Evolutionary conservation across 2,113 vertebrate genomes (phyloP), one percentile per base, ranked within the genome.

Genomic region (Pseudonaja textilis): DNA sequence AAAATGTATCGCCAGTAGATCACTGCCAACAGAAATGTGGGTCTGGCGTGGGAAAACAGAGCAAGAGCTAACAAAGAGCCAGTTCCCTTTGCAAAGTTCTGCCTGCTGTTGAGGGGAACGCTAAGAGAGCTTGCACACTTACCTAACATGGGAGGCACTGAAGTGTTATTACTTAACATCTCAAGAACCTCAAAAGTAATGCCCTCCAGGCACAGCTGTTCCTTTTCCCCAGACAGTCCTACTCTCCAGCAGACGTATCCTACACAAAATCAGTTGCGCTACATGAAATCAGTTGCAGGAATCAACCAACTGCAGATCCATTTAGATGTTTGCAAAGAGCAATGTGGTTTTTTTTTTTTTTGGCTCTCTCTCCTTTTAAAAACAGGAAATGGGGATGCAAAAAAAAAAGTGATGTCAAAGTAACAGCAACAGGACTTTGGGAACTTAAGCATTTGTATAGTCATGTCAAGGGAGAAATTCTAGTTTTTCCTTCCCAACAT

Each of bases 361-460:
- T 4, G 23, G 7, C 74, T 29, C n/a, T 91, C n/a, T n/a, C 18
- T 56, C 4, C 45, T 14, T 18, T 20, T 89, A 81, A 89, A 74
- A 92, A 92, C 92, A 89, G 92, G 92, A 92, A 89, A 88, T 85
- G 92, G 74, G 88, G 85, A 59, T 59, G 29, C 54, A 85, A 56
- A 59, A 42, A 57, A 25, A 87, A 59, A 47, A 45, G 2, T 11
- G 9, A 61, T 91, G 91, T 59, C 88, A 57, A 42, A 85, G 55
- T 26, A 25, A 23, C 22, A 39, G 54, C 92, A 23, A 45, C 56
- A 56, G 34, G 52, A 26, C 39, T 47, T 22, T 22, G 18, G 87
- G 92, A 88, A 22, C 55, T 56, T 47, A 89, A 89, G 55, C 12
- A 18, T 89, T 56, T 89, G 86, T 12, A 39, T 50, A 88, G 91